phyloP scores from a whole-genome alignment of 2,888 invertebrate species.

The Parelbella ahira region DNA sequence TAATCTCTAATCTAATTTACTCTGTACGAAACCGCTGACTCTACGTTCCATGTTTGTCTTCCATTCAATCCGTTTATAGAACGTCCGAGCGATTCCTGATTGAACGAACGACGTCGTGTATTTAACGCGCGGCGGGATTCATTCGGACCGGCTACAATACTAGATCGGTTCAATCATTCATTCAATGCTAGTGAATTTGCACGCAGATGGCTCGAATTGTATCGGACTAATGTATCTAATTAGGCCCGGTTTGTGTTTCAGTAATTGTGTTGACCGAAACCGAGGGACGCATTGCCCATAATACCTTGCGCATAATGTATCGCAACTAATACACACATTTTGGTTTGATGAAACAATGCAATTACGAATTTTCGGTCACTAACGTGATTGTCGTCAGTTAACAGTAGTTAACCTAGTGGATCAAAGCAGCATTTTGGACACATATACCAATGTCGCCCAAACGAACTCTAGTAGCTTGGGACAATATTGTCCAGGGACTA shows the following conservation, averaged over 20 bases:
- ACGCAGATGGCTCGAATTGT: conserved; percentile 26
- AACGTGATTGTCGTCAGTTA: no score
- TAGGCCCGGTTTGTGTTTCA: conserved; percentile 23
- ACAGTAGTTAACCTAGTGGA: no score
- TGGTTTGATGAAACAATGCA: no score
- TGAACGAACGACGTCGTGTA: conserved; percentile 34
- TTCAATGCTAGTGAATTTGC: conserved; percentile 21
- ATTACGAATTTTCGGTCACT: no score
- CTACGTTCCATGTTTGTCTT: conserved; percentile 44
- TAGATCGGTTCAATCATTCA: conserved; percentile 1
- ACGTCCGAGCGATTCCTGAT: conserved; percentile 35
- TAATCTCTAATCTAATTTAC: conserved; percentile 6
- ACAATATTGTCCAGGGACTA: no score
- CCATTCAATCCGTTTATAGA: conserved; percentile 47
- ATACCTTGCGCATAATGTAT: no score
- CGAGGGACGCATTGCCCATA: no score
- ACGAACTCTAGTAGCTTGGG: no score
- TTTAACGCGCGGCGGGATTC: conserved; percentile 21
- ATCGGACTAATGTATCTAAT: conserved; percentile 31
- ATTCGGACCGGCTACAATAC: conserved; percentile 22
- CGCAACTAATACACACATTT: no score
- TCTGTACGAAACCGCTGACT: conserved; percentile 42
- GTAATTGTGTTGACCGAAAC: conserved; percentile 43
- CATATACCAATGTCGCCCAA: no score
- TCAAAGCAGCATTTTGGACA: no score